phyloP scores from a whole-genome alignment of 2,113 vertebrate species.

The Calyptommatus sinebrachiatus region DNA sequence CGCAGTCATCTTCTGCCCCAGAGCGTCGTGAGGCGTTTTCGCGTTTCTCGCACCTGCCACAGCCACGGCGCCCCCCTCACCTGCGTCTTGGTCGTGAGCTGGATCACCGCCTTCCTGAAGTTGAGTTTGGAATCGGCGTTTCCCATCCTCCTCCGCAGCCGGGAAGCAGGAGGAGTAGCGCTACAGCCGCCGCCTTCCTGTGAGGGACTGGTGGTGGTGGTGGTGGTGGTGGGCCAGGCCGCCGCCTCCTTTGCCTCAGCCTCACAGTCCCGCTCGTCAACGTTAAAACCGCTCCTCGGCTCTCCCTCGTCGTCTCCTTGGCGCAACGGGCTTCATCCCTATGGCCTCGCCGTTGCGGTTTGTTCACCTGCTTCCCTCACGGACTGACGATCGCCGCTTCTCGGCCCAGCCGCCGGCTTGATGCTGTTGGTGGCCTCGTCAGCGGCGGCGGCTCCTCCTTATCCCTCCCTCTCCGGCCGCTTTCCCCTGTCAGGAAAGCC shows the following conservation, averaged over 20 bases:
- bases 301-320: background rate
- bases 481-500: background rate
- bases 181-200: conserved; percentile 30
- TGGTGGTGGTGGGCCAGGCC: too few species aligned
- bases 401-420: background rate
- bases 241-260: background rate
- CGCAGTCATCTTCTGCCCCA: background rate
- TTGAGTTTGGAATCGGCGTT: conserved; percentile 94
- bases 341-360: background rate
- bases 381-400: rapidly evolving
- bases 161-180: conserved; percentile 14
- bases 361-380: background rate
- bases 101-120: conserved; percentile 97
- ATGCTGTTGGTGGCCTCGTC: background rate
- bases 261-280: background rate
- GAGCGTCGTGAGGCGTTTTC: background rate
- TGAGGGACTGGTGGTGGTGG: background rate
- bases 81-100: conserved; percentile 98
- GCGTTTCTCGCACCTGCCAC: background rate
- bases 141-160: conserved; percentile 77
- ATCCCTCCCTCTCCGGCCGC: background rate
- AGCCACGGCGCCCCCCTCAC: conserved; percentile 57
- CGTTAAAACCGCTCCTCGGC: background rate
- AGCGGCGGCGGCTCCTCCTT: background rate
- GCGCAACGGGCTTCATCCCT: background rate